Conservation (phyloP, 2,113 vertebrate genomes). For the Crotalus helleri region DNA sequence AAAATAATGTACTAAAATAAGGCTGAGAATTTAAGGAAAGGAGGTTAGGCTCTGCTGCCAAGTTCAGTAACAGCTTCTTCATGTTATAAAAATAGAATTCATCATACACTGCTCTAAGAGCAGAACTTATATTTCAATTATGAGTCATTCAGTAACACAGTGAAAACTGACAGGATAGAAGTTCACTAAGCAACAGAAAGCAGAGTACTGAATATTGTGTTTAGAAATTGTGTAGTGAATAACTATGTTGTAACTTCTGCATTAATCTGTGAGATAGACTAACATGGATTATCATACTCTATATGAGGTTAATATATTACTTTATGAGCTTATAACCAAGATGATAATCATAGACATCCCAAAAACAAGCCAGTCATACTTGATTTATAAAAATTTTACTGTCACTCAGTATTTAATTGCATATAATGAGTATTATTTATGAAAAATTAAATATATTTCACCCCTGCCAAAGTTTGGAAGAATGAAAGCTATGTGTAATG, state of each 20-base stretch:
- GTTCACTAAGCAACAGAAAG: background rate
- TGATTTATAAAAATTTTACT: background rate
- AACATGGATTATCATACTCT: background rate
- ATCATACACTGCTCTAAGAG: background rate
- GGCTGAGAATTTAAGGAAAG: background rate
- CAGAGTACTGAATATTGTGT: background rate
- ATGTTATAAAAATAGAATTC: conserved; percentile 7
- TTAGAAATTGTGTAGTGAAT: background rate
- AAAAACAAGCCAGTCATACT: background rate
- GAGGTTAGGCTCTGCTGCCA: background rate
- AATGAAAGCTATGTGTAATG: background rate
- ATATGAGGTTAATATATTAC: background rate
- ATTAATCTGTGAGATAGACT: background rate
- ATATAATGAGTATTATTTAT: background rate
- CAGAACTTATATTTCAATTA: background rate
- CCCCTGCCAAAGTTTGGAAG: background rate
- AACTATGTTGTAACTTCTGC: background rate
- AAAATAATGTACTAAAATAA: background rate
- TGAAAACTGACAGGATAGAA: conserved; percentile 1
- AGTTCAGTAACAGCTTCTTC: background rate
- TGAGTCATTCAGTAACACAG: conserved; percentile 30
- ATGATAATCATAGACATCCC: background rate
- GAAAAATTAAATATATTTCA: background rate
- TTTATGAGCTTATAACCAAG: background rate
- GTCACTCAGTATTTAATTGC: background rate